phyloP scores from a whole-genome alignment of 1,140 invertebrate species.

The Nephotettix cincticeps region DNA sequence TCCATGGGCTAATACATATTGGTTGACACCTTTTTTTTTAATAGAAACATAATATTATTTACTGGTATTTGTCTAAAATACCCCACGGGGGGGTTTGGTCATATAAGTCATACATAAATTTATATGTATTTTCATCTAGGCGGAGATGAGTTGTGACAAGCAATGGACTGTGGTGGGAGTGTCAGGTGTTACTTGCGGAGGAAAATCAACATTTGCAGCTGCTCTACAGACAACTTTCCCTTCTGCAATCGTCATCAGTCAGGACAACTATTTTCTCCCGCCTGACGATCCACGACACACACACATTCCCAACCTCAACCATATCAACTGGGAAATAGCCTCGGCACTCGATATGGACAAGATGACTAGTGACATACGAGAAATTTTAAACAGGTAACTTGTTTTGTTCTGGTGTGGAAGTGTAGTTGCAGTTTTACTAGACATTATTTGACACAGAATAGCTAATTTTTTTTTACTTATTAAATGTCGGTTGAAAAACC shows the following conservation, averaged over 20 bases:
- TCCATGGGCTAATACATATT: no score
- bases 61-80: no score
- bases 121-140: not conserved
- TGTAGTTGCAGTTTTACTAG: no score
- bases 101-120: no score
- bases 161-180: conserved; percentile 71
- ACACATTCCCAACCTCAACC: conserved; percentile 62
- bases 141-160: conserved; percentile 37
- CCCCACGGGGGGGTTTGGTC: no score
- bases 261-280: conserved; percentile 76
- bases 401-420: no score
- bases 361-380: conserved; percentile 61
- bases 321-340: conserved; percentile 77
- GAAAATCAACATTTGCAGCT: conserved; percentile 72
- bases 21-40: no score
- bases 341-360: conserved; percentile 70
- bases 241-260: conserved; percentile 61
- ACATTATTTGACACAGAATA: no score
- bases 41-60: no score
- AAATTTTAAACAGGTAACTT: conserved; percentile 39
- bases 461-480: no score
- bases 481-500: no score
- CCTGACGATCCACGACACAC: conserved; percentile 65
- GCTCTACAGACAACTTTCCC: conserved; percentile 54
- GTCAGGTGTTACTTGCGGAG: conserved; percentile 74